These are phyloP conservation scores for Vimba vimba DNA, from an alignment of 2,113 vertebrate genomes.

Conservation along the genomic window DNA sequence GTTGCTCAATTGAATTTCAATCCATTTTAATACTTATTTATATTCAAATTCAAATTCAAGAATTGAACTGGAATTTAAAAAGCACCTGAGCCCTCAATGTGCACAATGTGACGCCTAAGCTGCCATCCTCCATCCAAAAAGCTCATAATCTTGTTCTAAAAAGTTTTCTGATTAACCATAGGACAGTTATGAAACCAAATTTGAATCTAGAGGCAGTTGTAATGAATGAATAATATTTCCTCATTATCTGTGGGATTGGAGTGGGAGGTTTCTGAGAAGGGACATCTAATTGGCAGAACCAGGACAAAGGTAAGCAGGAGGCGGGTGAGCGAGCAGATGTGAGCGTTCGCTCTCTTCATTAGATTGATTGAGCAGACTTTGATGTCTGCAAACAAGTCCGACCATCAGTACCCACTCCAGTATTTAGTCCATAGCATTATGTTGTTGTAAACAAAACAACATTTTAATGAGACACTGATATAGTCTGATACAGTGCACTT, in stretches of 20 bases:
- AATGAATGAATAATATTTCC: constrained; percentile 41
- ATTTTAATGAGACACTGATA: constrained; percentile 38
- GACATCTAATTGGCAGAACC: constrained; percentile 24
- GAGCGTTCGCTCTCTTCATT: constrained; percentile 42
- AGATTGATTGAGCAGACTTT: constrained; percentile 53
- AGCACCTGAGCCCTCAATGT: background rate
- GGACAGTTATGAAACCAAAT: constrained; percentile 39
- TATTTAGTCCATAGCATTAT: constrained; percentile 30
- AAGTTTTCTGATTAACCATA: constrained; percentile 12
- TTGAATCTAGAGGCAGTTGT: constrained; percentile 45
- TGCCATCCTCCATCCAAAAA: background rate
- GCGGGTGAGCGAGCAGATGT: constrained; percentile 39
- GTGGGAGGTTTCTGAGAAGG: constrained; percentile 1
- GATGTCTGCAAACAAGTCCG: constrained; percentile 51
- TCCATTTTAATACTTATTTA: background rate
- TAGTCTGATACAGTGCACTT: constrained; percentile 1
- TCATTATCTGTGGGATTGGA: constrained; percentile 40
- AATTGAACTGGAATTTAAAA: background rate
- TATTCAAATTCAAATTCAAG: background rate
- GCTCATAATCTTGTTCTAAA: background rate
- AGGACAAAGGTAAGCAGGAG: constrained; percentile 31
- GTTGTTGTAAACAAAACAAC: constrained; percentile 26
- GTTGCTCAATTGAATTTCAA: background rate
- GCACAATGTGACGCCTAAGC: too few species aligned
- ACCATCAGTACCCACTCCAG: constrained; percentile 21